Evolutionary conservation across 2,113 vertebrate genomes (phyloP), one percentile per base, ranked within the genome.

Genomic region (Urocitellus parryii): DNA sequence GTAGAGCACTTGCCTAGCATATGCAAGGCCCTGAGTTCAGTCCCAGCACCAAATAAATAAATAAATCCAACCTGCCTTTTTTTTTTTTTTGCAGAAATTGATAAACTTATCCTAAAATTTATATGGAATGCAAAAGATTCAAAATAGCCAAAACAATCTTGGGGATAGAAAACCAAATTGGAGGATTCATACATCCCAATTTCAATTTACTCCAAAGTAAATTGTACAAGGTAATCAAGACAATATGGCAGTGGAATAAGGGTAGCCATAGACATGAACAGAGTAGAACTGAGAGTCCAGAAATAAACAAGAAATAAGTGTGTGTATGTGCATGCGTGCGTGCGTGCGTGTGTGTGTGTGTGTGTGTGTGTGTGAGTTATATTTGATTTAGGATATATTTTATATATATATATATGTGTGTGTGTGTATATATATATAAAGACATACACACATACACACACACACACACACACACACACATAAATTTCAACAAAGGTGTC

Each of bases 101-200:
- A 74, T 8, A 80, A 85, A 51, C 29, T 61, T 74, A 91, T 90
- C 53, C 42, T 87, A 90, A 79, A 81, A 86, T 90, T 56, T 20
- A 39, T 42, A 68, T n/a, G 48, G 17, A 95, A 90, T 81, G 8
- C 61, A 34, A 63, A 77, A 87, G 32, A 72, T 73, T 42, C 56
- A 72, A 45, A 82, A 82, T 56, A 82, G 25, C 53, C 70, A 91
- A 83, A 93, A 78, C 34, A 80, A 37, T 84, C 84, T 61, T 91
- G 78, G 78, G 13, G 65, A 77, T 87, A 81, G 81, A 78, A 88
- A 74, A 42, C 14, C 34, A 90, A 85, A 27, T 48, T 90, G 87
- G 32, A 58, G 24, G n/a, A 24, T 34, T 56, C 32, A 90, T 74
- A 90, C 29, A 5, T 90, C 37, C 14, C 32, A 48, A 39, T 79